Evolutionary conservation across 1,140 invertebrate species (phyloP), one percentile per base, ranked within the genome.

Genomic region (Euglossa dilemma): DNA sequence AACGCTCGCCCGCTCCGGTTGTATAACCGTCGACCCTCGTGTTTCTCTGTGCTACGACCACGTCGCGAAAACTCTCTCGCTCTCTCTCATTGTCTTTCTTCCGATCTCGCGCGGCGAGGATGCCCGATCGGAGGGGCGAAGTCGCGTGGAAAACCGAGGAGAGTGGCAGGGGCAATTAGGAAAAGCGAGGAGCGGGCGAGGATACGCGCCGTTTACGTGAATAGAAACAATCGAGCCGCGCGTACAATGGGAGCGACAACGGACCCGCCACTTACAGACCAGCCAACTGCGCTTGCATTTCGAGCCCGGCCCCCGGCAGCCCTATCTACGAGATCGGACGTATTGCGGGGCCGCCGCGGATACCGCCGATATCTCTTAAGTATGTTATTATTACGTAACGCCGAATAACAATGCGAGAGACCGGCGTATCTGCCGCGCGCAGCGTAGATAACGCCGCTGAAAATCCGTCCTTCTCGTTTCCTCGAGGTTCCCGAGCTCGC

Each of bases 151-250:
- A 5, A 36, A 67, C n/a, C n/a, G n/a, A n/a, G n/a, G n/a, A n/a
- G n/a, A n/a, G 56, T 28, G 43, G 43, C 71, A 61, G 28, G 81
- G 73, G 78, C 86, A 88, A 88, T 88, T 88, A 88, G 87, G 77
- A 75, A 76, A 77, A 70, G 83, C 57, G 61, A 64, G 73, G 66
- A 72, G 67, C 54, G 73, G 54, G 81, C 50, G 80, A 79, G 83
- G 83, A 88, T 88, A 82, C 87, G 86, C 86, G 77, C 75, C 63
- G 86, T 88, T 88, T 87, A 87, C 77, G 70, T 85, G 87, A 88
- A 88, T 88, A 87, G 87, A 87, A 88, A 87, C 87, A 88, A 88
- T 88, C 87, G 87, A 77, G 67, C 18, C 52, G 56, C 36, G 47
- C 12, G 71, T 73, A 87, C 87, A 88, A 88, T 88, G 83, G 79